Conservation (phyloP, 1,140 invertebrate genomes). For the Caenorhabditis latens region DNA sequence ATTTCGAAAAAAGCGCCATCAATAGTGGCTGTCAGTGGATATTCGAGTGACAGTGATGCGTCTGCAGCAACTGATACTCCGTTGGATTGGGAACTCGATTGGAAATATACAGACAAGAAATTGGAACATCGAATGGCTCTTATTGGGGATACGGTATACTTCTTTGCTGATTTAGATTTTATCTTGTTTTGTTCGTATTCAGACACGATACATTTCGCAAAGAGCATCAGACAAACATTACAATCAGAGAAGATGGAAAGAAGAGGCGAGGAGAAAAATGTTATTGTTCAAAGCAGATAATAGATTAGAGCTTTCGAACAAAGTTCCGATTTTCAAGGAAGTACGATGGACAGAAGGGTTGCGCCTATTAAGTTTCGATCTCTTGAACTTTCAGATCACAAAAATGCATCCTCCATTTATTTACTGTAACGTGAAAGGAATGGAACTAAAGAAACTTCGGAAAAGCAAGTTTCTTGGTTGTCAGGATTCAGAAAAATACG, state of each 20-base stretch:
- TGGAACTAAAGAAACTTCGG: conserved; percentile 33
- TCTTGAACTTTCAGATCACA: neutral
- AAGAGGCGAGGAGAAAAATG: conserved; percentile 3
- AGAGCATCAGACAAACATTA: neutral
- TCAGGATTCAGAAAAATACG: neutral
- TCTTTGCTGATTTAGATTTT: neutral
- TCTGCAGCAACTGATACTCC: neutral
- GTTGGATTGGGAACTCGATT: neutral
- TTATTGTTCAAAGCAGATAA: neutral
- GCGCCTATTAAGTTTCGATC: neutral
- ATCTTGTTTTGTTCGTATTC: neutral
- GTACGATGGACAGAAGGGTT: neutral
- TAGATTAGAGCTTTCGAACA: conserved; percentile 19
- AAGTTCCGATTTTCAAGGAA: conserved; percentile 12
- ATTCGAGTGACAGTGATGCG: neutral
- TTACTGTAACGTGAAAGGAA: conserved; percentile 26
- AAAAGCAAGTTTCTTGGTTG: neutral
- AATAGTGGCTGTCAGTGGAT: neutral
- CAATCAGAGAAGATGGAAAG: conserved; percentile 3
- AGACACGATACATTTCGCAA: neutral
- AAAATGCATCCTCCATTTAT: conserved; percentile 29
- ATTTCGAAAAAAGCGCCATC: neutral
- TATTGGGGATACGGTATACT: neutral
- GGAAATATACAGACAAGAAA: neutral
- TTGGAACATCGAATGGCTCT: conserved; percentile 4